Evolutionary conservation across 2,888 invertebrate genomes (phyloP), one percentile per base, ranked within the genome.

Genomic region (Hydriomena furcata): DNA sequence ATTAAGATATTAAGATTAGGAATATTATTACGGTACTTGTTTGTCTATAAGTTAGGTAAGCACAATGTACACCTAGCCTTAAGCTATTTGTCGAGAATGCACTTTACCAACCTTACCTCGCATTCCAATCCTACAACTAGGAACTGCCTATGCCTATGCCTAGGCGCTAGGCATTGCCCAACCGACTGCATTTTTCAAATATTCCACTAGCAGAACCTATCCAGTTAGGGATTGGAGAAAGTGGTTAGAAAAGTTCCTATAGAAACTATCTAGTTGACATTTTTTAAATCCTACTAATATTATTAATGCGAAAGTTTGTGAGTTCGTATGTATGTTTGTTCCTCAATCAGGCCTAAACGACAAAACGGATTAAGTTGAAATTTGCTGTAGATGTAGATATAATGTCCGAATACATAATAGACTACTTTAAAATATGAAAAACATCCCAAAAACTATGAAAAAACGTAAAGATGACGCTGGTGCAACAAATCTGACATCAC

Each of bases 61-160:
- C 31, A 12, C 12, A 46, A 20, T 1, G 7, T 30, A 32, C 4
- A 28, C 11, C 12, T 27, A 32, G 30, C 44, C 36, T 35, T 13
- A 21, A n/a, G 34, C 17, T 28, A 54, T 55, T 55, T 51, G 43
- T 35, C 34, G 31, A 42, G 48, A 55, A 55, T 47, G 54, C 54
- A 50, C 50, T 23, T 27, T 34, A 23, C 32, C 28, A 30, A 50
- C 38, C 38, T 44, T 28, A 35, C 40, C 10, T 10, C n/a, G 20
- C 51, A 51, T 51, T 51, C 51, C 51, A 35, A 51, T n/a, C 40
- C 40, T 51, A 45, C 28, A 7, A 34, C n/a, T 49, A 49, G 25
- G 42, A 20, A 5, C 12, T 27, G 36, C 30, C 50, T 42, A 38
- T 31, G 27, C 32, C 24, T 34, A 8, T 27, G 36, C 30, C 50